These are phyloP conservation scores for Selenia dentaria DNA, from an alignment of 2,888 invertebrate genomes.

Conservation along the genomic window DNA sequence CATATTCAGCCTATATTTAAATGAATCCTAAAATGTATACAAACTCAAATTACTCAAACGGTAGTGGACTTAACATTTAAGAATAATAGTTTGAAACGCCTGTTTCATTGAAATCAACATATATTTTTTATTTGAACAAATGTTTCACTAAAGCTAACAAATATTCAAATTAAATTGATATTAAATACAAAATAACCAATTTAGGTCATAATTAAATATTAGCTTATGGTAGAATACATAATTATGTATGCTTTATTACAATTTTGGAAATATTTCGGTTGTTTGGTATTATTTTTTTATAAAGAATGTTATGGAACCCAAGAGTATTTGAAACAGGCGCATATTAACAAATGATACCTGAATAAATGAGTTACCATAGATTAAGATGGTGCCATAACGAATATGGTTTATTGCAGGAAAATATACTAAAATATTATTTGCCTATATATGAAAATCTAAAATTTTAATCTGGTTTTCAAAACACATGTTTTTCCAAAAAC, in stretches of 20 bases:
- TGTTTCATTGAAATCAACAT: constrained; percentile 10
- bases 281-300: too few species aligned
- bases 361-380: constrained; percentile 76
- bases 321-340: constrained; percentile 16
- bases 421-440: constrained; percentile 1
- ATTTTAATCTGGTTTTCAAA: too few species aligned
- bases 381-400: constrained; percentile 78
- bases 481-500: constrained; percentile 13
- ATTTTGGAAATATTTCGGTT: too few species aligned
- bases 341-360: constrained; percentile 56
- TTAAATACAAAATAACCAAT: too few species aligned
- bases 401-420: constrained; percentile 46
- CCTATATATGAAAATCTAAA: not conserved
- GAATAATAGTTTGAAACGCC: constrained; percentile 21
- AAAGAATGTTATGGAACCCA: too few species aligned
- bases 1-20: too few species aligned
- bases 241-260: constrained; percentile 5
- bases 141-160: too few species aligned
- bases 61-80: constrained; percentile 50
- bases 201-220: too few species aligned
- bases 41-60: constrained; percentile 32
- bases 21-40: constrained; percentile 19
- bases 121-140: too few species aligned
- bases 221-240: not conserved
- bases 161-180: too few species aligned